Percentiles rank a stretch among this genome's conserved stretches.
phyloP scores from a whole-genome alignment of 2,797 vertebrate genomes.

The Pipistrellus nathusii region DNA sequence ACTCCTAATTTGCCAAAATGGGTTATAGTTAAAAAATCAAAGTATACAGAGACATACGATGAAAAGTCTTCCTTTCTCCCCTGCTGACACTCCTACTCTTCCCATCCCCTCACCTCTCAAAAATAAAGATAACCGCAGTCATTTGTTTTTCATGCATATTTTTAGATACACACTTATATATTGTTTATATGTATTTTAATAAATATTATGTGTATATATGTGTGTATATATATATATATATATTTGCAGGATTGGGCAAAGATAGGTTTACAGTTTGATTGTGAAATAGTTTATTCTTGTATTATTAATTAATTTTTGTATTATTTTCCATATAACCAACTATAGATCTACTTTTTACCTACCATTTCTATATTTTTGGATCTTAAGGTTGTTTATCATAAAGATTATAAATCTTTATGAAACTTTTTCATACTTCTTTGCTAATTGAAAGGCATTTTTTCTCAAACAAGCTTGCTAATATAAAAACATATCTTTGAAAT shows the following conservation, averaged over 20 bases:
- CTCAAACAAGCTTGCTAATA: neutral
- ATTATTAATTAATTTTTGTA: neutral
- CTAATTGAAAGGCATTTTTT: slow-evolving; percentile 43
- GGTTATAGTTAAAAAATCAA: neutral
- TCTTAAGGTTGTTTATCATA: neutral
- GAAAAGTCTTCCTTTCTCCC: neutral
- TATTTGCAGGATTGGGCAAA: neutral
- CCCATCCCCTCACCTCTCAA: neutral
- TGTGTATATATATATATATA: neutral
- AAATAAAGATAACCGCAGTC: neutral
- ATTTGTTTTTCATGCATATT: slow-evolving; percentile 3
- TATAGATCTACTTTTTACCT: neutral
- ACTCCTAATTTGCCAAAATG: neutral
- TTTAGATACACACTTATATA: neutral
- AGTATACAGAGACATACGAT: neutral
- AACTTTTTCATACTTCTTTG: slow-evolving; percentile 2
- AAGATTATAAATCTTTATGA: neutral
- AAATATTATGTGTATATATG: neutral
- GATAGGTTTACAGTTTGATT: neutral
- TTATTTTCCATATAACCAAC: neutral
- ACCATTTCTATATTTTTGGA: slow-evolving; percentile 41
- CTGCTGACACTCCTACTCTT: neutral
- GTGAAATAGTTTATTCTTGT: neutral
- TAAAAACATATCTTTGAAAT: slow-evolving; percentile 6
- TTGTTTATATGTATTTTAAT: neutral